Conservation (phyloP, 2,888 invertebrate species). For the Chrysomela aeneicollis region DNA sequence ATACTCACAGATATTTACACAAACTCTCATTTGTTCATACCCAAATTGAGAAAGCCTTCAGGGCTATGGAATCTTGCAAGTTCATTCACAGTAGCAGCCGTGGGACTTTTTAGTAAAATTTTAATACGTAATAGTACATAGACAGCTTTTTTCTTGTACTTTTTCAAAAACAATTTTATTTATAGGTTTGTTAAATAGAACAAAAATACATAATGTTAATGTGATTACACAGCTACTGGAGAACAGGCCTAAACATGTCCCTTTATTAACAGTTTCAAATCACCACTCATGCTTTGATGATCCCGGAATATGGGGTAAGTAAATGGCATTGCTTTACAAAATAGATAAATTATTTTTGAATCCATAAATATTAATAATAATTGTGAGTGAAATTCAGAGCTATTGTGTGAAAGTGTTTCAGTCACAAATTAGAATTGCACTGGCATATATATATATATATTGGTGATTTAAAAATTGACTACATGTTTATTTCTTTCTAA, state of each 20-base stretch:
- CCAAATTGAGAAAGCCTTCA: slow-evolving; percentile 75
- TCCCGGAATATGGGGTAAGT: slow-evolving; percentile 92
- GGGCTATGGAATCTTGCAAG: slow-evolving; percentile 83
- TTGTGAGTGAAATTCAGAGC: too few relatives aligned
- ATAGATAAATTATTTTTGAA: too few relatives aligned
- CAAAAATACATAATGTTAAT: slow-evolving; percentile 82
- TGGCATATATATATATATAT: too few relatives aligned
- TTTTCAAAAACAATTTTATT: slow-evolving; percentile 42
- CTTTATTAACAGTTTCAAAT: slow-evolving; percentile 92
- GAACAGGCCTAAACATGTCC: slow-evolving; percentile 75
- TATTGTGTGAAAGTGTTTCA: too few relatives aligned
- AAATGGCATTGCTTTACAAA: background rate
- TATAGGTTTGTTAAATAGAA: slow-evolving; percentile 83
- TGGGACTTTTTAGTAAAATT: slow-evolving; percentile 87
- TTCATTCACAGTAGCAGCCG: slow-evolving; percentile 80
- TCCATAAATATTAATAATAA: too few relatives aligned
- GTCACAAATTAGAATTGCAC: too few relatives aligned
- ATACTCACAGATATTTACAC: too few relatives aligned
- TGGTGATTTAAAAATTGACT: too few relatives aligned
- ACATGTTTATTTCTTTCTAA: too few relatives aligned
- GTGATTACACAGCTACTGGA: slow-evolving; percentile 73
- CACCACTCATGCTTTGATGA: slow-evolving; percentile 98
- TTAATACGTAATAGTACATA: slow-evolving; percentile 72
- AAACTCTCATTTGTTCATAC: too few relatives aligned
- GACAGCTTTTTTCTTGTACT: slow-evolving; percentile 17